These are phyloP conservation scores for Alethe castanea DNA, from an alignment of 2,113 vertebrate genomes.

Conservation along the genomic window DNA sequence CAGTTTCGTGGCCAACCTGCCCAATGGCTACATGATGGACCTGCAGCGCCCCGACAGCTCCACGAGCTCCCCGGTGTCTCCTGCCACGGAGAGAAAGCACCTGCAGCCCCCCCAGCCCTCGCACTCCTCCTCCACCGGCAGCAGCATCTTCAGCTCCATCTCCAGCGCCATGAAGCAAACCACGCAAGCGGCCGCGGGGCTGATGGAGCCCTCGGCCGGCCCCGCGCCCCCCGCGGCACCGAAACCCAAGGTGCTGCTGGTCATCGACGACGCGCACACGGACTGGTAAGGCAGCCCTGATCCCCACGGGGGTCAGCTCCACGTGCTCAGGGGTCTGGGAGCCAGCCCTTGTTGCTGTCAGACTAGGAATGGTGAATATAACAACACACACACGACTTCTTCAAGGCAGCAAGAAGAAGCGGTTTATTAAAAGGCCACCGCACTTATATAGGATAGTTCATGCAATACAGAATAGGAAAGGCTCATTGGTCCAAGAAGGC, in stretches of 20 bases:
- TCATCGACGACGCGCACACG: slow-evolving; percentile 89
- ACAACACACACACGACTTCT: no score
- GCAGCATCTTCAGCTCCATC: slow-evolving; percentile 92
- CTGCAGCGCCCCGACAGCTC: slow-evolving; percentile 84
- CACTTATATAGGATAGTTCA: no score
- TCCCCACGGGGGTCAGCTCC: neutral
- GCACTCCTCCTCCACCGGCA: slow-evolving; percentile 60
- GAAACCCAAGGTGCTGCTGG: slow-evolving; percentile 89
- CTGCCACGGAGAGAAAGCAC: slow-evolving; percentile 83
- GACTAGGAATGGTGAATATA: no score
- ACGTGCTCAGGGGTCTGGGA: neutral
- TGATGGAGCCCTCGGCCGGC: slow-evolving; percentile 72
- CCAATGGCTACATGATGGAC: slow-evolving; percentile 97
- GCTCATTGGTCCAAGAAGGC: no score
- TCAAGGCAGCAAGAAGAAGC: no score
- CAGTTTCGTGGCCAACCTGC: slow-evolving; percentile 95
- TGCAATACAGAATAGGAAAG: no score
- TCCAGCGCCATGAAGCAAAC: slow-evolving; percentile 90
- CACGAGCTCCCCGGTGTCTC: slow-evolving; percentile 83
- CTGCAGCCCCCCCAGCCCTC: slow-evolving; percentile 68
- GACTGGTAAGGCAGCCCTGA: slow-evolving; percentile 82
- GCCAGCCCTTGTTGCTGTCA: no score
- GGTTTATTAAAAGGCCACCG: no score
- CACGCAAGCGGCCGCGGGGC: slow-evolving; percentile 71
- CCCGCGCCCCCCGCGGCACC: slow-evolving; percentile 62